phyloP scores from a whole-genome alignment of 1,140 invertebrate genomes.

The Chironomus striatipennis region DNA sequence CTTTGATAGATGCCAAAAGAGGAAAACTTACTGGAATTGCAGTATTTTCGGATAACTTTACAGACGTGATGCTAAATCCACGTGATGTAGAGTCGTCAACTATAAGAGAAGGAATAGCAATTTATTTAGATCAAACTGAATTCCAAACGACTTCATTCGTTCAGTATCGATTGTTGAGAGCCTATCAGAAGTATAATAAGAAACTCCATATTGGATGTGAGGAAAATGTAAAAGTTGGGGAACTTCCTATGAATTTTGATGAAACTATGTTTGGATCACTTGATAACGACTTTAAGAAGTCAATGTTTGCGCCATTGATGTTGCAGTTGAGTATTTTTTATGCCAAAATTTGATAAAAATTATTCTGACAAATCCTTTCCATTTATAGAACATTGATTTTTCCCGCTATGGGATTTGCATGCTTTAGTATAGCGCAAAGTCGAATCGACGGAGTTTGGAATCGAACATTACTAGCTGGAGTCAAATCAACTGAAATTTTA shows the following conservation, averaged over 20 bases:
- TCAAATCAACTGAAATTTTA: neutral
- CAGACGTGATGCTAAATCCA: neutral
- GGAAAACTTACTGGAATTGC: neutral
- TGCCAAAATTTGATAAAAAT: no score
- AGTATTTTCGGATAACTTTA: neutral
- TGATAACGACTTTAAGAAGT: neutral
- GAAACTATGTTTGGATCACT: neutral
- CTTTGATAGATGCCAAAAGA: neutral
- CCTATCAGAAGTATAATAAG: neutral
- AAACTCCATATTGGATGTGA: neutral
- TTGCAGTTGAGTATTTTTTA: neutral
- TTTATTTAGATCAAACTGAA: neutral
- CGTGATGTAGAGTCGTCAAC: neutral
- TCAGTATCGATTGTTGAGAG: neutral
- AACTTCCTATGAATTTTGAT: neutral
- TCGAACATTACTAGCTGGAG: conserved; percentile 27
- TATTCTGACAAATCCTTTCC: no score
- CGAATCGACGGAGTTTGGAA: conserved; percentile 31
- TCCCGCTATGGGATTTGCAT: neutral
- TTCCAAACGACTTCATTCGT: neutral
- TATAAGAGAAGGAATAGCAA: neutral
- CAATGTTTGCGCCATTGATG: neutral
- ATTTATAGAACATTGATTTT: neutral
- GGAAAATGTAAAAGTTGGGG: neutral
- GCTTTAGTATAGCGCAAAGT: neutral